phyloP scores from a whole-genome alignment of 2,113 vertebrate species.

The Cyanoramphus novaezelandiae region DNA sequence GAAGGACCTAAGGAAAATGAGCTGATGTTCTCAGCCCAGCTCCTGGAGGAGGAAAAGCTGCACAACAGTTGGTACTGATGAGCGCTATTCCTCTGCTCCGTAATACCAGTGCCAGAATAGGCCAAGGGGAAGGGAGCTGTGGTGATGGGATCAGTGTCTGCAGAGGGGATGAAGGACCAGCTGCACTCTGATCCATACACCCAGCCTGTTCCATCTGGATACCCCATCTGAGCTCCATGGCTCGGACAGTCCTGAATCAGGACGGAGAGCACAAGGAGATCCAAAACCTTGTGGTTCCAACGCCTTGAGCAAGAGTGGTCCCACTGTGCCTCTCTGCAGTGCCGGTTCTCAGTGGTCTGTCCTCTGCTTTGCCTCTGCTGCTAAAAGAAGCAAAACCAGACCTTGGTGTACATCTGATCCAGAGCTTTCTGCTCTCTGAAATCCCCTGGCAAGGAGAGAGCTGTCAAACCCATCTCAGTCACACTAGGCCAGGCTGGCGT shows the following conservation, averaged over 20 bases:
- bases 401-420: not conserved
- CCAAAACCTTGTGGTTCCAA: too few species aligned
- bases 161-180: not conserved
- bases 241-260: fast-evolving
- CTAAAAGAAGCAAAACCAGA: not conserved
- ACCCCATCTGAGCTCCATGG: not conserved
- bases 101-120: not conserved
- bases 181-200: fast-evolving
- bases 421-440: not conserved
- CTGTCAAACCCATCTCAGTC: not conserved
- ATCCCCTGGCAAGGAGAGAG: not conserved
- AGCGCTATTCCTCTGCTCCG: fast-evolving
- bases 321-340: fast-evolving
- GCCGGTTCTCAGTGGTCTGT: not conserved
- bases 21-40: not conserved
- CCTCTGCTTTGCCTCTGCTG: not conserved
- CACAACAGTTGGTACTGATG: not conserved
- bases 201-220: not conserved
- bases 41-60: not conserved
- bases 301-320: not conserved
- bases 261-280: not conserved
- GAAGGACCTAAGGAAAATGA: not conserved
- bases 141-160: not conserved
- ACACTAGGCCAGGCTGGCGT: not conserved
- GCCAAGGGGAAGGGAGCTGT: not conserved